phyloP scores from a whole-genome alignment of 2,113 vertebrate genomes.

The Toxotes chatareus region DNA sequence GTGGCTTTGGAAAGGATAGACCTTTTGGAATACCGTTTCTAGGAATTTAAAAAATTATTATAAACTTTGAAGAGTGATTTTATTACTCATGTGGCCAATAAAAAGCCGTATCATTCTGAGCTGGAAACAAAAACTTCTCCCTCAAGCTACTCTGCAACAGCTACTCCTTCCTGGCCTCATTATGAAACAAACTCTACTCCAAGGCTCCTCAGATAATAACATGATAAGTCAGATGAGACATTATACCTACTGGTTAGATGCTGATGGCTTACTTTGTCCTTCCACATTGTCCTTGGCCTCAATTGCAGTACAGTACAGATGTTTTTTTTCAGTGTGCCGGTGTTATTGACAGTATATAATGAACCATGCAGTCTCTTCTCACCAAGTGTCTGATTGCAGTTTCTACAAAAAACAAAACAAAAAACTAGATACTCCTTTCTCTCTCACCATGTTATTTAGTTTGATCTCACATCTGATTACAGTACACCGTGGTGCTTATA shows the following conservation, averaged over 20 bases:
- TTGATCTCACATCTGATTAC: slow-evolving; percentile 45
- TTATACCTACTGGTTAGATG: slow-evolving; percentile 24
- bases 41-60: slow-evolving; percentile 23
- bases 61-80: slow-evolving; percentile 37
- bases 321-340: neutral
- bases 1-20: slow-evolving; percentile 4
- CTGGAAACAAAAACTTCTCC: slow-evolving; percentile 45
- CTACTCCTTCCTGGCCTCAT: slow-evolving; percentile 70
- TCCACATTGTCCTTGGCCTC: slow-evolving; percentile 25
- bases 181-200: slow-evolving; percentile 44
- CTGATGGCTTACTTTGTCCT: slow-evolving; percentile 11
- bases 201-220: slow-evolving; percentile 57
- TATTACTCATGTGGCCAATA: slow-evolving; percentile 48
- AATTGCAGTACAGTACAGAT: neutral
- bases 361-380: neutral
- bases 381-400: slow-evolving; percentile 28
- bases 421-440: neutral
- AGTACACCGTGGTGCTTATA: slow-evolving; percentile 32
- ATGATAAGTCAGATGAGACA: slow-evolving; percentile 47
- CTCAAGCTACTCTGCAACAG: slow-evolving; percentile 47
- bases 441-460: slow-evolving; percentile 19
- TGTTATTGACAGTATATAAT: neutral
- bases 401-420: neutral
- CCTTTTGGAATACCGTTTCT: slow-evolving; percentile 10
- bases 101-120: slow-evolving; percentile 38